Conservation (phyloP, 2,888 invertebrate genomes). For the Eristalis pertinax region DNA sequence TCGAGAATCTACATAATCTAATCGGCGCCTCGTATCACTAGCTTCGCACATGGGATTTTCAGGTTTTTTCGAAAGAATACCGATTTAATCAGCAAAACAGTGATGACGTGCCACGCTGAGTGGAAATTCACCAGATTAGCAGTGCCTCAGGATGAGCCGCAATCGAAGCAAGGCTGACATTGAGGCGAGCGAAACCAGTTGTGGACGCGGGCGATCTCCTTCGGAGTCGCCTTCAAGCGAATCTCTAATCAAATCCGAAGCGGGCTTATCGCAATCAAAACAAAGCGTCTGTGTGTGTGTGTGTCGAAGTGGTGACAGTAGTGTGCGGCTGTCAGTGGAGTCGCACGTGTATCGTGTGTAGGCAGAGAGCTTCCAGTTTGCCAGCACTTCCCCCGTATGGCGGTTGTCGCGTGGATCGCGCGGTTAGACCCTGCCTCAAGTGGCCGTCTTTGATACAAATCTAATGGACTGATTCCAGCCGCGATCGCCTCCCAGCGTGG, state of each 20-base stretch:
- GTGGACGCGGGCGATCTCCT: not conserved
- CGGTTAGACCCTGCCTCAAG: not conserved
- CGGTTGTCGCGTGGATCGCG: conserved; percentile 41
- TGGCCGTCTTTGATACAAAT: conserved; percentile 29
- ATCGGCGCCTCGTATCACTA: conserved; percentile 16
- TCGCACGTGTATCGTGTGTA: conserved; percentile 1
- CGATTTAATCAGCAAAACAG: not conserved
- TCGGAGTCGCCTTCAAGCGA: not conserved
- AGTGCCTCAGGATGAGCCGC: not conserved
- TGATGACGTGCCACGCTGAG: not conserved
- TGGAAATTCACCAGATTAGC: not conserved
- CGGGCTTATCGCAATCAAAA: conserved; percentile 34
- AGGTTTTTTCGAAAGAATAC: not conserved
- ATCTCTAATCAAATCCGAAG: conserved; percentile 19
- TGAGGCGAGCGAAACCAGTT: not conserved
- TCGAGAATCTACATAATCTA: conserved; percentile 28
- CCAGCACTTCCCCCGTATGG: not conserved
- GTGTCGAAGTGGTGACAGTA: conserved; percentile 14
- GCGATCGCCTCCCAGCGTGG: not conserved
- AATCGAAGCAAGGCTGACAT: not conserved
- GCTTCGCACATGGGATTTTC: conserved; percentile 12
- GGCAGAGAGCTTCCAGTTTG: not conserved
- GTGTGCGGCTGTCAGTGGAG: conserved; percentile 9
- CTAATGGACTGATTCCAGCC: conserved; percentile 34
- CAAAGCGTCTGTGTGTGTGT: not conserved